phyloP scores from a whole-genome alignment of 1,140 invertebrate genomes.

The Andricus grossulariae region DNA sequence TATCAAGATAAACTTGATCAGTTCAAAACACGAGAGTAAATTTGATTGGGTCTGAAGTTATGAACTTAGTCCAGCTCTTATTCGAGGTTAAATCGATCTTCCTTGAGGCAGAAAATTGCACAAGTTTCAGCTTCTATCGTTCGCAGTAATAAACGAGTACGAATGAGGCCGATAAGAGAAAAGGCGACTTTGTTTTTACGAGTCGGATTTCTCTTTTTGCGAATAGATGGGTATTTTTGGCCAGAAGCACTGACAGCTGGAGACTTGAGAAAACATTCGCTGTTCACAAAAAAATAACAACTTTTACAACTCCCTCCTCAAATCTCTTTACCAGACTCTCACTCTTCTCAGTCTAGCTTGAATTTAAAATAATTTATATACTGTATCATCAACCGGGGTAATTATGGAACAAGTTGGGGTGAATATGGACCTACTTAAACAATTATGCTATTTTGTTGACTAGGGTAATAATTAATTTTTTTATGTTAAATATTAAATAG shows the following conservation, averaged over 20 bases:
- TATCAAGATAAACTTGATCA: no score
- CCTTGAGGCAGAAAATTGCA: constrained; percentile 28
- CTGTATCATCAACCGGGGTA: no score
- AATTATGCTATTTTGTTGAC: no score
- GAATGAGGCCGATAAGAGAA: constrained; percentile 59
- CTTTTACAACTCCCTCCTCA: constrained; percentile 39
- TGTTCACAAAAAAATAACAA: constrained; percentile 54
- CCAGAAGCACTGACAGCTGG: constrained; percentile 32
- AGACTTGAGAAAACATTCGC: constrained; percentile 62
- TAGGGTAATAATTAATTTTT: no score
- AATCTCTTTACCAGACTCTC: constrained; percentile 32
- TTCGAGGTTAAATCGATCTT: constrained; percentile 31
- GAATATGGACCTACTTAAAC: no score
- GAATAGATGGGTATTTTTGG: constrained; percentile 60
- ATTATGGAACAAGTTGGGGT: no score
- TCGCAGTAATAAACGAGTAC: constrained; percentile 49
- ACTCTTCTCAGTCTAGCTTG: not conserved
- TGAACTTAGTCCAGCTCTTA: constrained; percentile 13
- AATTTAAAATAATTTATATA: constrained; percentile 35
- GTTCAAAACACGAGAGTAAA: no score
- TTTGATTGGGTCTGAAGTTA: no score
- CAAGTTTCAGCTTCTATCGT: constrained; percentile 44
- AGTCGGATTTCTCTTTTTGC: constrained; percentile 47
- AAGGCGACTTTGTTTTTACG: constrained; percentile 62
- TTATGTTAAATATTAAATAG: no score